Evolutionary conservation across 2,113 vertebrate genomes (phyloP), one percentile per base, ranked within the genome.

Genomic region (Trogon melanurus): DNA sequence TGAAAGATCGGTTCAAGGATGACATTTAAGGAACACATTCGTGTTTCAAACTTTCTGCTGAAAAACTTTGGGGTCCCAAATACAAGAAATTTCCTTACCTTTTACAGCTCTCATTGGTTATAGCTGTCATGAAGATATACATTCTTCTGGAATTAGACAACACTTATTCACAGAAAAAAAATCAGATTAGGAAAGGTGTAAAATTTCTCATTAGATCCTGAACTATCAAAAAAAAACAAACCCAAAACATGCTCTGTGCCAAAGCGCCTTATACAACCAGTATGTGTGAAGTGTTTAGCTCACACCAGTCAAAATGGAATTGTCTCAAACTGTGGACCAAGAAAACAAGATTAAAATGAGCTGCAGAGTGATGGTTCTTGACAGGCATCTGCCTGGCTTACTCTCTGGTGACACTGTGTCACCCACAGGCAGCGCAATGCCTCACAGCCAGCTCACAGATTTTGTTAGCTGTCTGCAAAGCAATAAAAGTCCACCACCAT

Each of bases 361-460:
- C 26, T 44, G 26, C 58, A 76, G 54, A 92, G 26, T 16, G 10
- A 21, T 25, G 6, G 15, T n/a, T 93, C 3, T 2, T 13, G 15
- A 38, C 13, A 80, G 22, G 7, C 6, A 14, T n/a, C 44, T 50
- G 11, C 30, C 11, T 34, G 11, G 2, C 15, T 70, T 48, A 27
- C 8, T 64, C 17, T 47, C 45, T 36, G 30, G 4, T 54, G 23
- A 10, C 57, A 25, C 3, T 38, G 2, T 21, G 44, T 12, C 29
- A 50, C 6, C 7, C 13, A 34, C 3, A 61, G n/a, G 15, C 8
- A 62, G 2, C 1, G 2, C 25, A 6, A 11, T 17, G 41, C 21
- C 41, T 22, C n/a, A n/a, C 19, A 41, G 30, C 22, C 4, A 2
- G 5, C 3, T 45, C 17, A 34, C 2, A 4, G 8, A 0, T 1